These are phyloP conservation scores for Mastomys coucha DNA, from an alignment of 2,113 vertebrate species.

Conservation along the genomic window DNA sequence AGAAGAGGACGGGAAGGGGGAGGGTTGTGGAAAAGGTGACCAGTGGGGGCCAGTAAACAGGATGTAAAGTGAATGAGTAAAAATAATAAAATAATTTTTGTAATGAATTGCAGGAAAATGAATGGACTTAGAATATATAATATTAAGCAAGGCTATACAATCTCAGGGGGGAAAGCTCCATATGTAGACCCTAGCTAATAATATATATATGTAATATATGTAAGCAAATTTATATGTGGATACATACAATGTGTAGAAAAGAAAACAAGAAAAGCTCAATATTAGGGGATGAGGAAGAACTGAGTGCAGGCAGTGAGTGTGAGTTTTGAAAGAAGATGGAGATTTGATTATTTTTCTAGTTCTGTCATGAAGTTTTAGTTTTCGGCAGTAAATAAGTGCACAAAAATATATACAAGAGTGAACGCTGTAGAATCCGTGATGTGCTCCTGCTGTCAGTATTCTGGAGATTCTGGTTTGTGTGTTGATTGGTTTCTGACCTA, in stretches of 20 bases:
- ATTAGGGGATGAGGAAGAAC: neutral
- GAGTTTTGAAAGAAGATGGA: neutral
- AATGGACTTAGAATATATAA: neutral
- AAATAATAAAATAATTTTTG: too few relatives aligned
- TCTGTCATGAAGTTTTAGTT: neutral
- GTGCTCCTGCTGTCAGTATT: neutral
- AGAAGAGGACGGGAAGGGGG: too few relatives aligned
- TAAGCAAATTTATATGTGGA: neutral
- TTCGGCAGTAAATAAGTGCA: neutral
- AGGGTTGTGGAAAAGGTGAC: too few relatives aligned
- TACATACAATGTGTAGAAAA: neutral
- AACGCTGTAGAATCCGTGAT: neutral
- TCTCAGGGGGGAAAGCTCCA: neutral
- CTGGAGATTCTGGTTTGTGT: neutral
- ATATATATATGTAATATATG: neutral
- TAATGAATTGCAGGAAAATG: neutral
- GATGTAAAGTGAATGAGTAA: too few relatives aligned
- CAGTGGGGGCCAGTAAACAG: too few relatives aligned
- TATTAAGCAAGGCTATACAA: neutral
- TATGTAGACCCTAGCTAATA: neutral
- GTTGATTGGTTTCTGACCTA: neutral
- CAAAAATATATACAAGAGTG: neutral
- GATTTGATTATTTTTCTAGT: neutral
- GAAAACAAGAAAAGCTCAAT: neutral
- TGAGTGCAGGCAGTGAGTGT: neutral